Evolutionary conservation across 1,140 invertebrate species (phyloP).

Genomic region (Zaprionus gabonicus): DNA sequence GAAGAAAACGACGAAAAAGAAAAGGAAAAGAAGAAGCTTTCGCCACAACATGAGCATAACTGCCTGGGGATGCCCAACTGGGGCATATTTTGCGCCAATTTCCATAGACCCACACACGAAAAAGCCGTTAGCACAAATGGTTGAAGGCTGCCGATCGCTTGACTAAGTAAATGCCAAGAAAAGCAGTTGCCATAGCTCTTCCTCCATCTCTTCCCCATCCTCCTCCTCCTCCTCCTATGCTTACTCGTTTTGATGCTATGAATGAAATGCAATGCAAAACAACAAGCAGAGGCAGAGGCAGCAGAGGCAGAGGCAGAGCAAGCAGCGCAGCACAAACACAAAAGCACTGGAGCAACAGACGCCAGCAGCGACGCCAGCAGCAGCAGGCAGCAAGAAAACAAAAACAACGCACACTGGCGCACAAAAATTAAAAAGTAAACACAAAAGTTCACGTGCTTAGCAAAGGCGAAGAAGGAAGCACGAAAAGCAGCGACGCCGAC

Average conservation of each 20-base stretch:
- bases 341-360: slow-evolving; percentile 22
- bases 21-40: slow-evolving; percentile 18
- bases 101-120: slow-evolving; percentile 63
- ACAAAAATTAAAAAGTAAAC: slow-evolving; percentile 77
- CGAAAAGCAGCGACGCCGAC: neutral
- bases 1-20: neutral
- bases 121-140: neutral
- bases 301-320: slow-evolving; percentile 16
- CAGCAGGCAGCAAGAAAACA: slow-evolving; percentile 22
- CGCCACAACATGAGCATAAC: slow-evolving; percentile 59
- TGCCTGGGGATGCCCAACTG: slow-evolving; percentile 52
- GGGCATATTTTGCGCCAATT: slow-evolving; percentile 79
- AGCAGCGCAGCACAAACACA: neutral
- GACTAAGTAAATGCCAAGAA: slow-evolving; percentile 38
- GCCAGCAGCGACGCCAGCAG: neutral
- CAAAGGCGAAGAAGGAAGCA: slow-evolving; percentile 1
- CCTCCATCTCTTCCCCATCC: neutral
- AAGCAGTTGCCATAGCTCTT: slow-evolving; percentile 52
- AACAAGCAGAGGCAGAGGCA: slow-evolving; percentile 17
- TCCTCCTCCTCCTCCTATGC: slow-evolving; percentile 11
- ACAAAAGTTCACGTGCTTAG: slow-evolving; percentile 78
- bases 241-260: slow-evolving; percentile 45
- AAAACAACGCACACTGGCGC: slow-evolving; percentile 17
- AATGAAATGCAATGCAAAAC: slow-evolving; percentile 68
- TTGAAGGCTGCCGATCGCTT: slow-evolving; percentile 55